phyloP scores from a whole-genome alignment of 2,888 invertebrate genomes.

The Latrodectus elegans region DNA sequence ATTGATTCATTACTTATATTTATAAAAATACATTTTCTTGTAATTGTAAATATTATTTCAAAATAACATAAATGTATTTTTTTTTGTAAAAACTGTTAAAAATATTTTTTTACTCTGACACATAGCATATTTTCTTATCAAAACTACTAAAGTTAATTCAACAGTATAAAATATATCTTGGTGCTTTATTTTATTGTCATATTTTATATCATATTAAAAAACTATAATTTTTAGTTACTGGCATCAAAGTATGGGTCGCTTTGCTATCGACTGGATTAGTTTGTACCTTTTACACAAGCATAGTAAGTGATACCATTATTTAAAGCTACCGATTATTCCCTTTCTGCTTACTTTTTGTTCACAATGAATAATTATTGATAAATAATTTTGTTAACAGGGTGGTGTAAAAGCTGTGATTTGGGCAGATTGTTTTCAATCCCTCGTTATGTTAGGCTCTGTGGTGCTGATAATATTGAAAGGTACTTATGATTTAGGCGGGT shows the following conservation, averaged over 20 bases:
- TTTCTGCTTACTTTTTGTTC: not conserved
- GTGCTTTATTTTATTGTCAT: not conserved
- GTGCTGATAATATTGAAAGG: constrained; percentile 74
- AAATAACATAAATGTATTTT: no score
- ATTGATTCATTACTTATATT: no score
- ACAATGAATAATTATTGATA: not conserved
- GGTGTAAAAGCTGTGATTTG: constrained; percentile 76
- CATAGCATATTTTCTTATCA: no score
- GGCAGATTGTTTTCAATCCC: constrained; percentile 75
- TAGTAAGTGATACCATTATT: constrained; percentile 79
- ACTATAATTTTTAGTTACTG: constrained; percentile 82
- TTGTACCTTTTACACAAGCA: constrained; percentile 94
- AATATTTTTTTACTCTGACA: no score
- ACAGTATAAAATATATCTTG: no score
- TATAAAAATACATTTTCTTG: no score
- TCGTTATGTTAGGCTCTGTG: constrained; percentile 74
- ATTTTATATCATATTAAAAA: not conserved
- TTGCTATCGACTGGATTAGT: constrained; percentile 87
- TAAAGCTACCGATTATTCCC: not conserved
- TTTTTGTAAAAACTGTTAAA: no score
- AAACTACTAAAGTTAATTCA: no score
- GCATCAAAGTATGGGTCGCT: constrained; percentile 85
- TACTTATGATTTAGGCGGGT: constrained; percentile 72
- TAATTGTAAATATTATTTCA: no score
- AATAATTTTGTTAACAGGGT: constrained; percentile 72